Conservation (phyloP, 1,140 invertebrate genomes). For the Cydia amplana region DNA sequence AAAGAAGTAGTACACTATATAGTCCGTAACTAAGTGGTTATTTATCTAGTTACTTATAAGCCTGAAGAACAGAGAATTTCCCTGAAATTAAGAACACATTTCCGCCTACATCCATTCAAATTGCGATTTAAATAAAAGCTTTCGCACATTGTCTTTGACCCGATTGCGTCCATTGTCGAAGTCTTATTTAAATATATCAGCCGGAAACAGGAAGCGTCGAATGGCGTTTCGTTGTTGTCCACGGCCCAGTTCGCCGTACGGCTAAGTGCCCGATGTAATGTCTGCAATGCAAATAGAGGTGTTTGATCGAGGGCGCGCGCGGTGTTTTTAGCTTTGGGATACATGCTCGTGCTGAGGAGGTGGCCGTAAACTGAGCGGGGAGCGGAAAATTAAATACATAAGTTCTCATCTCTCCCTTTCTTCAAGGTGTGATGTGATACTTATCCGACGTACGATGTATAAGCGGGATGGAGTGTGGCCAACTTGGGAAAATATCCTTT, state of each 20-base stretch:
- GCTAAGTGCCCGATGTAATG: slow-evolving; percentile 76
- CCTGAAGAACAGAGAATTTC: no score
- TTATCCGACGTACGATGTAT: no score
- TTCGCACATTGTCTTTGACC: slow-evolving; percentile 53
- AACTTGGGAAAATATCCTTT: no score
- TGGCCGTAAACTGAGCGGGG: slow-evolving; percentile 8
- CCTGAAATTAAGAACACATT: background rate
- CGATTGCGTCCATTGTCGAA: slow-evolving; percentile 50
- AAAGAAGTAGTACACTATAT: no score
- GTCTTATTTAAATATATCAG: slow-evolving; percentile 58
- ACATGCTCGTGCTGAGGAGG: slow-evolving; percentile 11
- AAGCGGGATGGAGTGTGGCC: no score
- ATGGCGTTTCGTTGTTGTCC: slow-evolving; percentile 73
- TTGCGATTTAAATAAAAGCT: slow-evolving; percentile 26
- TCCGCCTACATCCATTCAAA: background rate
- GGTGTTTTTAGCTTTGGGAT: background rate
- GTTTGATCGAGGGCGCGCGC: slow-evolving; percentile 56
- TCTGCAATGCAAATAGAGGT: slow-evolving; percentile 71
- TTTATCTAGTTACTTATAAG: no score
- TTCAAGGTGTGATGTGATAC: no score
- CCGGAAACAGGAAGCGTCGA: slow-evolving; percentile 76
- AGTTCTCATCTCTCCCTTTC: no score
- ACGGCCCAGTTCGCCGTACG: slow-evolving; percentile 65
- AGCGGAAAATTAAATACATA: background rate
- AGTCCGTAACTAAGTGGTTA: no score